These are phyloP conservation scores for Eumeta japonica DNA, from an alignment of 1,140 invertebrate species.

Conservation along the genomic window DNA sequence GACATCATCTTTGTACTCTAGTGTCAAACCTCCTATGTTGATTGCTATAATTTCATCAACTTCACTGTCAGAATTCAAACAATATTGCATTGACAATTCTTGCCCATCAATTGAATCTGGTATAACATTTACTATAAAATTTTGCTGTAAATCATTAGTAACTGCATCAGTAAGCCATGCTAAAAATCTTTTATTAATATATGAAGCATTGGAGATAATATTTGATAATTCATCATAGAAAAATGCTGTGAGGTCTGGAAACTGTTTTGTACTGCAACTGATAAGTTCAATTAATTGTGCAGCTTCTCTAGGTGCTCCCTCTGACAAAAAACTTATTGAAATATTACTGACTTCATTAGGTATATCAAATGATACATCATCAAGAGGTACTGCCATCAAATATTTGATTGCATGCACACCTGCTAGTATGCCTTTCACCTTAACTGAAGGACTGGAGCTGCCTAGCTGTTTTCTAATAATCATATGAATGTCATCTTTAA, in stretches of 20 bases:
- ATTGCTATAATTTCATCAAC: conserved; percentile 56
- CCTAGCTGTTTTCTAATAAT: conserved; percentile 50
- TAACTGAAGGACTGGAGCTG: conserved; percentile 39
- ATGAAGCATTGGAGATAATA: conserved; percentile 51
- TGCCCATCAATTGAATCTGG: conserved; percentile 38
- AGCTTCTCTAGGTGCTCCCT: conserved; percentile 42
- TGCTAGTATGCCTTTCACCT: conserved; percentile 48
- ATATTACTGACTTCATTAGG: conserved; percentile 29
- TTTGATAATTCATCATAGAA: conserved; percentile 73
- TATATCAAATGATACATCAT: conserved; percentile 21
- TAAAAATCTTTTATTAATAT: conserved; percentile 62
- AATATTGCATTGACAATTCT: conserved; percentile 54
- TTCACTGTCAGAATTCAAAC: conserved; percentile 59
- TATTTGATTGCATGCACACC: conserved; percentile 50
- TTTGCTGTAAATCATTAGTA: conserved; percentile 61
- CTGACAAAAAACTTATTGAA: conserved; percentile 28
- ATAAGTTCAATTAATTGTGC: conserved; percentile 46
- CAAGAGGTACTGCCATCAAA: conserved; percentile 25
- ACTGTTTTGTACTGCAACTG: conserved; percentile 35
- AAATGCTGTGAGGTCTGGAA: conserved; percentile 61
- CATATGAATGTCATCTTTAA: conserved; percentile 51
- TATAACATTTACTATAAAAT: conserved; percentile 56
- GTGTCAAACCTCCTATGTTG: conserved; percentile 58
- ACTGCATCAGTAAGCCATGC: conserved; percentile 61
- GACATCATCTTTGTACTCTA: conserved; percentile 43